Conservation (phyloP, 2,797 vertebrate genomes). For the Streptopelia turtur region DNA sequence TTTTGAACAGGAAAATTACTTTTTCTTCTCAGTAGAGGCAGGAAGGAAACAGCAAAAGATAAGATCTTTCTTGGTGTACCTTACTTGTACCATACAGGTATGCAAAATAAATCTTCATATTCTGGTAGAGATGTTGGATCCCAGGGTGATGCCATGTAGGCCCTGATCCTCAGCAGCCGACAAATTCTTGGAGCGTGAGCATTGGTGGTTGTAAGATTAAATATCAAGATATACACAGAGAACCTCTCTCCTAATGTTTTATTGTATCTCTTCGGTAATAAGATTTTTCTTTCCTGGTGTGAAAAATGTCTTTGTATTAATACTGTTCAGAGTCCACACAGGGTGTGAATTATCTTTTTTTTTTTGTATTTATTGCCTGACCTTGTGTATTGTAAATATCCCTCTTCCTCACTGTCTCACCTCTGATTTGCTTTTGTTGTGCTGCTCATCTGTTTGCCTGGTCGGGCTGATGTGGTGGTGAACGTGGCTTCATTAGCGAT, state of each 20-base stretch:
- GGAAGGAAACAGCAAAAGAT: not conserved
- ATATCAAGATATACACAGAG: not conserved
- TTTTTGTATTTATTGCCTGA: not conserved
- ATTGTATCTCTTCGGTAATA: slow-evolving; percentile 14
- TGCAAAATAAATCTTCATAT: not conserved
- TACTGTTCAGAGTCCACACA: not conserved
- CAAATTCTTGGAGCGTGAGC: not conserved
- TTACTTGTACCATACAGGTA: not conserved
- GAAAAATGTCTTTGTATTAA: slow-evolving; percentile 25
- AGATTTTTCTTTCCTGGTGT: slow-evolving; percentile 5
- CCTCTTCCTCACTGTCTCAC: not conserved
- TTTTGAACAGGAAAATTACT: not conserved
- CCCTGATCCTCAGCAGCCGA: not conserved
- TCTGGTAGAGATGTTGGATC: not conserved
- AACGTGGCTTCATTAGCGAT: not conserved
- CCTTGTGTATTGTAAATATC: not conserved
- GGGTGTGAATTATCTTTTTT: not conserved
- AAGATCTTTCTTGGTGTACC: not conserved
- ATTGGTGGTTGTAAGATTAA: not conserved
- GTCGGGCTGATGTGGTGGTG: not conserved
- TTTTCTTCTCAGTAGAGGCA: not conserved
- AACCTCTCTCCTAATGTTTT: slow-evolving; percentile 32
- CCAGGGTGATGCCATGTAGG: not conserved
- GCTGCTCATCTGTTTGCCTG: not conserved
- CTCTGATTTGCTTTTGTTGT: not conserved